A percentile compares a stretch with the other conserved stretches of the same genome.
phyloP scores from a whole-genome alignment of 2,888 invertebrate genomes.

The Busseola fusca region DNA sequence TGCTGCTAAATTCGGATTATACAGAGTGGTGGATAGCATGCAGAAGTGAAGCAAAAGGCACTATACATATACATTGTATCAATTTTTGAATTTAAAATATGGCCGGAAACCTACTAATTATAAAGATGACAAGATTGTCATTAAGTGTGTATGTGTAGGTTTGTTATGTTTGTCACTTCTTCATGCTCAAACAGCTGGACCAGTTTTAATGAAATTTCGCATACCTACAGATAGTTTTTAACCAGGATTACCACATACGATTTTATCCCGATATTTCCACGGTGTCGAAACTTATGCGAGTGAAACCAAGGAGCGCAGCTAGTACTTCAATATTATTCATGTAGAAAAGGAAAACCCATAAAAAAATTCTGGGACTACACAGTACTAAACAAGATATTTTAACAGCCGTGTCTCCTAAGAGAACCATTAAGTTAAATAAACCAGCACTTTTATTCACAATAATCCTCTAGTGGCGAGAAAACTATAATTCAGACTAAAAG shows the following conservation, averaged over 20 bases:
- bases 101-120: neutral
- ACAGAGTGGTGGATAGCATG: neutral
- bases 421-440: constrained; percentile 20
- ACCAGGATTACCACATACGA: no score
- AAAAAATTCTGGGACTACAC: neutral
- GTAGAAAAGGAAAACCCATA: neutral
- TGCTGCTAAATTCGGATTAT: neutral
- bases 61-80: neutral
- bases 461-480: constrained; percentile 33
- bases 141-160: no score
- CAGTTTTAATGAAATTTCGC: no score
- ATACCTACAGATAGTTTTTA: no score
- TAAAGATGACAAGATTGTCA: no score
- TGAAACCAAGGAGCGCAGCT: no score
- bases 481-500: constrained; percentile 32
- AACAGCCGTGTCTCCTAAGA: neutral
- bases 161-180: no score
- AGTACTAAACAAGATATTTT: neutral
- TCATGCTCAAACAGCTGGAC: no score
- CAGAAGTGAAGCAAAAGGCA: neutral
- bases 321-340: neutral
- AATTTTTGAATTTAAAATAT: neutral
- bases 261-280: no score
- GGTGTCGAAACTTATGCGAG: no score
- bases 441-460: constrained; percentile 26